These are phyloP conservation scores for Anarhynchus alexandrinus DNA, from an alignment of 2,113 vertebrate genomes.

Conservation along the genomic window DNA sequence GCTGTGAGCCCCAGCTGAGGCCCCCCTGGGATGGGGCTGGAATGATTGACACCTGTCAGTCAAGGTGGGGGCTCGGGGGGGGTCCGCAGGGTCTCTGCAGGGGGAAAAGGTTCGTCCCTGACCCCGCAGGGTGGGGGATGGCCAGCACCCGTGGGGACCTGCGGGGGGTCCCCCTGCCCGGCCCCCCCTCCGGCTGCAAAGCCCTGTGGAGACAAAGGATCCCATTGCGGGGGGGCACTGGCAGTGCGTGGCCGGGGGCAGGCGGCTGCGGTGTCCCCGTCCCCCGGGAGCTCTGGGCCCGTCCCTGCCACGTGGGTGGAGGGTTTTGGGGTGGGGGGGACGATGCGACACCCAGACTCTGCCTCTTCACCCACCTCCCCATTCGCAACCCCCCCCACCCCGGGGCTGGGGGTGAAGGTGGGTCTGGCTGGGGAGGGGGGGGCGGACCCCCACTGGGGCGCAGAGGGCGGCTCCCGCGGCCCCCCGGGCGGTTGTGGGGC, in stretches of 20 bases:
- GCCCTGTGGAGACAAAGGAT: background rate
- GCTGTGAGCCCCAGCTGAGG: too few relatives aligned
- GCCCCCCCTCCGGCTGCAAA: background rate
- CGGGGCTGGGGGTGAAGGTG: background rate
- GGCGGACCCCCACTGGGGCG: accelerated
- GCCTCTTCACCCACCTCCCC: background rate
- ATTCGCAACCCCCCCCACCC: background rate
- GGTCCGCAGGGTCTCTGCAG: background rate
- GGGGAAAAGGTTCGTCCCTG: background rate
- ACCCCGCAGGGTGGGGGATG: background rate
- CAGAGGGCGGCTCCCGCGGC: accelerated
- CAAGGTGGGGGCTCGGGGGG: accelerated
- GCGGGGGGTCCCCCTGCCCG: background rate
- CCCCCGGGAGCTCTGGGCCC: background rate
- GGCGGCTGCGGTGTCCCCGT: accelerated
- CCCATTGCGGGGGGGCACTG: too few relatives aligned
- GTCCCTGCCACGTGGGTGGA: background rate
- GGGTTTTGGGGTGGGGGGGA: background rate
- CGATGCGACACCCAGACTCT: accelerated
- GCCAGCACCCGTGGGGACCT: background rate
- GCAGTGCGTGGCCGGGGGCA: background rate
- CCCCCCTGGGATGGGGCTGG: background rate
- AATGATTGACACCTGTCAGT: background rate
- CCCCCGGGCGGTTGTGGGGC: accelerated
- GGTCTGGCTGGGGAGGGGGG: background rate